A percentile compares a stretch with the other conserved stretches of the same genome.
phyloP scores from a whole-genome alignment of 2,797 vertebrate species.

The Podarcis lilfordi region DNA sequence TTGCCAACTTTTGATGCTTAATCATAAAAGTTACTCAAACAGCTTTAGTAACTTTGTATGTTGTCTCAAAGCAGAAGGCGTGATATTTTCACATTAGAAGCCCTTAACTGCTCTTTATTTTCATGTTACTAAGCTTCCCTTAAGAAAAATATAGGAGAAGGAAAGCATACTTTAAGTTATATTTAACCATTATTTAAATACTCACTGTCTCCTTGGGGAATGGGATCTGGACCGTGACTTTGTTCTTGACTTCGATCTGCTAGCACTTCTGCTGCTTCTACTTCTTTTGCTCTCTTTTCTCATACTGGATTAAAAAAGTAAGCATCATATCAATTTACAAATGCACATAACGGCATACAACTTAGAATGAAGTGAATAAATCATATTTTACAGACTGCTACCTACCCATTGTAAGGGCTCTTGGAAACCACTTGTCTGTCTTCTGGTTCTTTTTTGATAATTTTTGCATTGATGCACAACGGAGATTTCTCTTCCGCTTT shows the following conservation, averaged over 20 bases:
- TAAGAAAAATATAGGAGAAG: not conserved
- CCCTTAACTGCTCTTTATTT: not conserved
- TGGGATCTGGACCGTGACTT: slow-evolving; percentile 92
- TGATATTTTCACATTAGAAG: not conserved
- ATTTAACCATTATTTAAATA: not conserved
- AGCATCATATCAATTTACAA: not conserved
- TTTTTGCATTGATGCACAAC: slow-evolving; percentile 84
- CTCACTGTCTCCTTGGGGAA: slow-evolving; percentile 93
- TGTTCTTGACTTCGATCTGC: slow-evolving; percentile 89
- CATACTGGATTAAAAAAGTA: slow-evolving; percentile 75
- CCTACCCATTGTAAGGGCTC: slow-evolving; percentile 97
- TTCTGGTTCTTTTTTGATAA: slow-evolving; percentile 91
- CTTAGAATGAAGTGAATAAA: not conserved
- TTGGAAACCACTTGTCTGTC: slow-evolving; percentile 89
- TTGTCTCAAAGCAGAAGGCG: not conserved
- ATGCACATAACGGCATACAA: not conserved
- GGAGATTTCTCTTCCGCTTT: slow-evolving; percentile 94
- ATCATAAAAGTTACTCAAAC: not conserved
- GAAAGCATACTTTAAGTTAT: not conserved
- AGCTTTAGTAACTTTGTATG: not conserved
- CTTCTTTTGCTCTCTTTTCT: slow-evolving; percentile 94
- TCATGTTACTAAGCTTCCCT: not conserved
- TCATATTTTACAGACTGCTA: not conserved
- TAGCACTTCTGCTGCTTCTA: slow-evolving; percentile 90
- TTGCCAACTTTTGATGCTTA: not conserved